These are phyloP conservation scores for Picathartes gymnocephalus DNA, from an alignment of 2,113 vertebrate genomes.

Conservation along the genomic window DNA sequence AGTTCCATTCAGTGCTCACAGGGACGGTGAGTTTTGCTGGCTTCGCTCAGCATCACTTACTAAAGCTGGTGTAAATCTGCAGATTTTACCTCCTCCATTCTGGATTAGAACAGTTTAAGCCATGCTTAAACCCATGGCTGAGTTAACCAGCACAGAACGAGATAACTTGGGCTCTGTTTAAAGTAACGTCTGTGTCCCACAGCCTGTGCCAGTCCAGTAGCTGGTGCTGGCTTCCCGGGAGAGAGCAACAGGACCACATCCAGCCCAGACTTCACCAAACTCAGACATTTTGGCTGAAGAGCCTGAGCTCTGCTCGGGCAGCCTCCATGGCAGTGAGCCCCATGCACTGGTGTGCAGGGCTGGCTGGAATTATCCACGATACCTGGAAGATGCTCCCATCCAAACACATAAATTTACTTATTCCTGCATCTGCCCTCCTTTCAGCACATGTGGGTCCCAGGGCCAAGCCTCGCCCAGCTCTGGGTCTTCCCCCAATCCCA, in stretches of 20 bases:
- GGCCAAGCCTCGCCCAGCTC: background rate
- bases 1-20: background rate
- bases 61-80: background rate
- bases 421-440: background rate
- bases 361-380: too few relatives aligned
- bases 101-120: background rate
- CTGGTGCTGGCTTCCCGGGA: background rate
- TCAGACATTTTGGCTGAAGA: background rate
- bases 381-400: fast-evolving
- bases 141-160: background rate
- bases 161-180: background rate
- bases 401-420: fast-evolving
- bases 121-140: background rate
- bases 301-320: fast-evolving
- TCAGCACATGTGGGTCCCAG: background rate
- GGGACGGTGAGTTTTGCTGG: background rate
- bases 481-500: background rate
- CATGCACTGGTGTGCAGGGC: background rate
- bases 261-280: background rate
- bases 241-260: background rate
- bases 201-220: fast-evolving
- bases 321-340: background rate
- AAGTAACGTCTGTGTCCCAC: background rate
- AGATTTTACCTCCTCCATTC: background rate
- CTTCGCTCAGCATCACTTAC: background rate